Evolutionary conservation across 1,140 invertebrate genomes (phyloP).

Genomic region (Brachionus rotundiformis): DNA sequence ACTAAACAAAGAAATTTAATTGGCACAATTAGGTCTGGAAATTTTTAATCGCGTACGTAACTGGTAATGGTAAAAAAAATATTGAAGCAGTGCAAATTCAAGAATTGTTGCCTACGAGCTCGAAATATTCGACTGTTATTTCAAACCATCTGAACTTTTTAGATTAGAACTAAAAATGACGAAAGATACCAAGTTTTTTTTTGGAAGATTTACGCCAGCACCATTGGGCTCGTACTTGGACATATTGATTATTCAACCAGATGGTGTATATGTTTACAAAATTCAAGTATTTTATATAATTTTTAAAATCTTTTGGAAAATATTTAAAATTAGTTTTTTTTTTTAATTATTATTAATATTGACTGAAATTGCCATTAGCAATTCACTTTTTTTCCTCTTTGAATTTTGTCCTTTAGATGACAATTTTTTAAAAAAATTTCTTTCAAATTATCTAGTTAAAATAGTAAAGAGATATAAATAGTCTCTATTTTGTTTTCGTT

Average conservation of each 20-base stretch:
- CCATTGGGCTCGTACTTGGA: neutral
- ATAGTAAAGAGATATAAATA: too few species aligned
- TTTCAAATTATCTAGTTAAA: too few species aligned
- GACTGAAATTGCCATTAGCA: too few species aligned
- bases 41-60: slow-evolving; percentile 3
- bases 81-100: neutral
- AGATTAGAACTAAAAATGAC: neutral
- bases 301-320: too few species aligned
- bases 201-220: neutral
- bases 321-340: too few species aligned
- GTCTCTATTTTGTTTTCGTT: too few species aligned
- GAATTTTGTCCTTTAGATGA: too few species aligned
- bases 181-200: slow-evolving; percentile 21
- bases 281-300: too few species aligned
- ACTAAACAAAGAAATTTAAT: slow-evolving; percentile 15
- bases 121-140: neutral
- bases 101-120: slow-evolving; percentile 1
- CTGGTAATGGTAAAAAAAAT: neutral
- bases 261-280: slow-evolving; percentile 16
- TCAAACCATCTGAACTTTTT: slow-evolving; percentile 5
- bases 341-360: too few species aligned
- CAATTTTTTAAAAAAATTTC: too few species aligned
- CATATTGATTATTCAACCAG: slow-evolving; percentile 3
- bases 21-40: too few species aligned
- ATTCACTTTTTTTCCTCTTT: too few species aligned